Base-by-base conservation (phyloP, 2,797 vertebrate genomes). In the Taeniopygia guttata region DNA sequence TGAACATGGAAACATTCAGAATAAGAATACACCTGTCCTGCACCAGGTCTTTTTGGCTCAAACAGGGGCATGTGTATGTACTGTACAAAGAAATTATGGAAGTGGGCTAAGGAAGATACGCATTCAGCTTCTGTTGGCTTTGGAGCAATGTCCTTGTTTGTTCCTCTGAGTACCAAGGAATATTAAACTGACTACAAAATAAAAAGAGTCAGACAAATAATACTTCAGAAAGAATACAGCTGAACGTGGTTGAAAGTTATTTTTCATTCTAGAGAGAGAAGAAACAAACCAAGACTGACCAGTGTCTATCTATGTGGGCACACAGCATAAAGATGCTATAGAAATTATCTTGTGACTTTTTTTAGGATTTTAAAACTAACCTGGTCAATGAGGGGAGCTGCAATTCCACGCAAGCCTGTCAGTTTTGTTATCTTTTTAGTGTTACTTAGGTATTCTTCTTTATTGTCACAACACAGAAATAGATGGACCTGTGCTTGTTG, bases 141-240 rank as follows among this genome's bases (percentile, higher is more conserved):
- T 48, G 30, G 54, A 64, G 29, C 4, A 0, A 42, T 60, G 34
- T 63, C 51, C 51, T 55, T 21, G 9, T 55, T 87, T 83, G 46
- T 67, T 87, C 60, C 32, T 75, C 46, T 74, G 67, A 87, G 14
- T 59, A 69, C 25, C 25, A 36, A 38, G n/a, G 34, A 45, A 43
- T 82, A 25, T 69, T 82, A 87, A 91, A 62, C 38, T 49, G 38
- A 60, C 55, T 62, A 11, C 48, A 76, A 66, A 95, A 60, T 80
- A 25, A 70, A 88, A 86, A 81, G 42, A 21, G 42, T 58, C 40
- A 54, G 54, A 66, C 18, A 82, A 81, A 56, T 84, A 60, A 60
- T 84, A 49, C 16, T 45, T 69, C 36, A 69, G 27, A 73, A 54
- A 43, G 10, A 87, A 69, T 73, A 43, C 17, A 79, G 23, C 42